phyloP scores from a whole-genome alignment of 2,888 invertebrate genomes.

The Philonicus albiceps region DNA sequence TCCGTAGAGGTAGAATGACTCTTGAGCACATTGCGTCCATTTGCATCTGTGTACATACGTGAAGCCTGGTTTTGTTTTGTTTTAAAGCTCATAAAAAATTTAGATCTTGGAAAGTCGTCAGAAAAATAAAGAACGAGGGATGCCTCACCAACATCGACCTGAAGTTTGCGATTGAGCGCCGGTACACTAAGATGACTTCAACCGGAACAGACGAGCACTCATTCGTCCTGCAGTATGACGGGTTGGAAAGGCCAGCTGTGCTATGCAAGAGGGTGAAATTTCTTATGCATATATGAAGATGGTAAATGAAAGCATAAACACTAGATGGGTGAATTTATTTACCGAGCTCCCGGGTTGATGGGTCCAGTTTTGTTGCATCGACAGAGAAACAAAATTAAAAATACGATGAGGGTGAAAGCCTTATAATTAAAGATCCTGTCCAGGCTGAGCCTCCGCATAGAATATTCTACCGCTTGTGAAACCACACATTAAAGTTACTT shows the following conservation, averaged over 20 bases:
- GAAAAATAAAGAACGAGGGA: conserved; percentile 40
- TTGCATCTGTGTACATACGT: conserved; percentile 22
- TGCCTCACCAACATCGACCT: background rate
- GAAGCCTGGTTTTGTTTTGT: conserved; percentile 40
- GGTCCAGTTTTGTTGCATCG: background rate
- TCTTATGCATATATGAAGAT: conserved; percentile 46
- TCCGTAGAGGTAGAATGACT: background rate
- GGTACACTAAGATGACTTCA: background rate
- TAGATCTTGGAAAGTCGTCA: conserved; percentile 42
- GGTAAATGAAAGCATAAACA: conserved; percentile 39
- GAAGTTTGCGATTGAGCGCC: background rate
- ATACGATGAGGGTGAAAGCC: conserved; percentile 26
- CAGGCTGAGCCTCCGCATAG: background rate
- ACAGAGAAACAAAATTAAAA: conserved; percentile 25
- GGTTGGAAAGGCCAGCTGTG: conserved; percentile 6
- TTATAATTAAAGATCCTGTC: conserved; percentile 16
- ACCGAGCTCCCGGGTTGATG: background rate
- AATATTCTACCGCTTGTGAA: background rate
- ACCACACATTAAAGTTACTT: background rate
- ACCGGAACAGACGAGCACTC: background rate
- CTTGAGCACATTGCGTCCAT: conserved; percentile 13
- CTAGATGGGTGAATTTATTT: conserved; percentile 40
- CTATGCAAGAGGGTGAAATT: conserved; percentile 38
- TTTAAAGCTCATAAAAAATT: conserved; percentile 49
- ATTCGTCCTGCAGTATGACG: background rate